phyloP scores from a whole-genome alignment of 2,113 vertebrate genomes.

The Numenius arquata region DNA sequence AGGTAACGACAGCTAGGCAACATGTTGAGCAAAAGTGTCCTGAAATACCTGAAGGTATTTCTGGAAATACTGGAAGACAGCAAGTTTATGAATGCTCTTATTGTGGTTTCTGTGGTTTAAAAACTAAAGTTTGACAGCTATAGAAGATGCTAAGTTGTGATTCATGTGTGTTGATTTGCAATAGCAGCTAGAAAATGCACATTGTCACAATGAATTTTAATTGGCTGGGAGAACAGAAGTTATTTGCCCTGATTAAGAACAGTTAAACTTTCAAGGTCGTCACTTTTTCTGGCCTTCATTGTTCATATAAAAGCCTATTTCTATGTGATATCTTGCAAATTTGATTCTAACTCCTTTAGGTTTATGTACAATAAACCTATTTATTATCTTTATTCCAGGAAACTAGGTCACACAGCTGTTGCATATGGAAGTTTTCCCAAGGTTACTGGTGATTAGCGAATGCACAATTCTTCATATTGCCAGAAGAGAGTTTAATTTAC shows the following conservation, averaged over 20 bases:
- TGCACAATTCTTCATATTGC: not conserved
- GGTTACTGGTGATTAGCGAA: not conserved
- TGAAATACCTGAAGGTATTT: not conserved
- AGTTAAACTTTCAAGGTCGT: not conserved
- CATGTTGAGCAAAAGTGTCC: not conserved
- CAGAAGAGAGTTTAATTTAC: slow-evolving; percentile 10
- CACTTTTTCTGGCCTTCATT: not conserved
- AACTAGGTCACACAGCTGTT: not conserved
- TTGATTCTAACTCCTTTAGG: not conserved
- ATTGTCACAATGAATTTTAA: not conserved
- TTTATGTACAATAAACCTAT: not conserved
- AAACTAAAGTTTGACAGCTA: not conserved
- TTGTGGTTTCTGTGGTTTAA: not conserved
- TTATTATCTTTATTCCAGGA: not conserved
- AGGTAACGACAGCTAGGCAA: not conserved
- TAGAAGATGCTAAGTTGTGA: not conserved
- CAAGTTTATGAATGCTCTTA: slow-evolving; percentile 3
- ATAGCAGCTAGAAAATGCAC: not conserved
- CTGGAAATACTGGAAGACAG: not conserved
- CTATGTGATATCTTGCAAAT: not conserved
- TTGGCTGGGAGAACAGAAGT: not conserved
- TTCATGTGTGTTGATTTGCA: not conserved
- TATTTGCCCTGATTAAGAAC: not conserved
- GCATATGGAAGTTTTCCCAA: not conserved
- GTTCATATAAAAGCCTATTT: not conserved